These are phyloP conservation scores for Eupithecia vulgata DNA, from an alignment of 2,888 invertebrate species.

Conservation along the genomic window DNA sequence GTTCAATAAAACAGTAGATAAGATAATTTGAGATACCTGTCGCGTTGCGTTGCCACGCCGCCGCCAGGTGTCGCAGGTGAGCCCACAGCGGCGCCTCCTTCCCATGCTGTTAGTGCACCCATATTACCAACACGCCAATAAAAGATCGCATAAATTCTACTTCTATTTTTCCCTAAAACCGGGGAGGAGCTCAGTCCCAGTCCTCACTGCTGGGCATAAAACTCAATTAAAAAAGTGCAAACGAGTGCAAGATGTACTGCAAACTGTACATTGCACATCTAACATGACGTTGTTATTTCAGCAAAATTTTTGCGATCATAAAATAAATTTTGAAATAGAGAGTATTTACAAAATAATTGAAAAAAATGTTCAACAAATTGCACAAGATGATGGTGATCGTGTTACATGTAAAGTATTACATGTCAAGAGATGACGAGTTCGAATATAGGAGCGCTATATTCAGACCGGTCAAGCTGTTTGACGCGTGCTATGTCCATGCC, in stretches of 20 bases:
- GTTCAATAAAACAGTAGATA: conserved; percentile 2
- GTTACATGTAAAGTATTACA: conserved; percentile 13
- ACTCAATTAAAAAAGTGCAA: background rate
- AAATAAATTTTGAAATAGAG: conserved; percentile 28
- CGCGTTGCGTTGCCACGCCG: conserved; percentile 62
- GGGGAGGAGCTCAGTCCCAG: conserved; percentile 3
- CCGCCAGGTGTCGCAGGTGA: conserved; percentile 74
- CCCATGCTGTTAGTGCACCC: conserved; percentile 87
- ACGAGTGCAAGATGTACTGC: conserved; percentile 4
- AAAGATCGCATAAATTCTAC: conserved; percentile 36
- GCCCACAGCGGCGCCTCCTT: conserved; percentile 78
- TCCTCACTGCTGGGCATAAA: conserved; percentile 7
- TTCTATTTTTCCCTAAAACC: conserved; percentile 1
- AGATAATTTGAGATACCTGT: conserved; percentile 57
- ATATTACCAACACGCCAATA: conserved; percentile 59
- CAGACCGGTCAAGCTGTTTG: conserved; percentile 21
- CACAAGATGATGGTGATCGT: conserved; percentile 27
- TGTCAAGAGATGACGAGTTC: background rate
- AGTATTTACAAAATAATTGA: conserved; percentile 34
- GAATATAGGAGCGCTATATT: conserved; percentile 10
- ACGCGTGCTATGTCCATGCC: conserved; percentile 54
- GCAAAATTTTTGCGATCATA: conserved; percentile 38
- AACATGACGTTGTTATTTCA: background rate
- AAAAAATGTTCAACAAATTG: conserved; percentile 17
- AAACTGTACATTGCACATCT: background rate